Conservation (phyloP, 2,113 vertebrate genomes). For the Gadus macrocephalus region DNA sequence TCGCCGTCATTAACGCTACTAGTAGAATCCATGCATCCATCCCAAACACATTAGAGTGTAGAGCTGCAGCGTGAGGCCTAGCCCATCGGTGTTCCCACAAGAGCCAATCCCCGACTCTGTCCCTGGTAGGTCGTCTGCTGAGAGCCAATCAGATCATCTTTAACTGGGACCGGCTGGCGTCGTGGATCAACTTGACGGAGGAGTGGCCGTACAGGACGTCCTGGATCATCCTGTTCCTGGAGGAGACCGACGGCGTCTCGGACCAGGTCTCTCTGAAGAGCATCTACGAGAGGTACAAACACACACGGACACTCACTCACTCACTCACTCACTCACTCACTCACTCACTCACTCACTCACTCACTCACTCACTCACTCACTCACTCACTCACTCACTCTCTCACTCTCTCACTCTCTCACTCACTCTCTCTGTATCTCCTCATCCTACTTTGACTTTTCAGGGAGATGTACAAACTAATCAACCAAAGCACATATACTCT, state of each 20-base stretch:
- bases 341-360: not conserved
- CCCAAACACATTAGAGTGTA: too few species aligned
- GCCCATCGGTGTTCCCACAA: too few species aligned
- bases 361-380: slow-evolving; percentile 14
- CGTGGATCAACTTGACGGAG: slow-evolving; percentile 98
- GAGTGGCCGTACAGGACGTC: slow-evolving; percentile 98
- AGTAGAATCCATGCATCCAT: too few species aligned
- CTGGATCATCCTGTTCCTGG: slow-evolving; percentile 94
- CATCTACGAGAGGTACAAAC: slow-evolving; percentile 90
- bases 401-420: slow-evolving; percentile 24
- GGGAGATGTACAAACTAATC: too few species aligned
- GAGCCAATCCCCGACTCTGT: not conserved
- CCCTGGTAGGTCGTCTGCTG: slow-evolving; percentile 81
- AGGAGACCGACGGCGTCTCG: slow-evolving; percentile 87
- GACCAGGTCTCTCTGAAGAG: slow-evolving; percentile 87
- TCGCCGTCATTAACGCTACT: too few species aligned
- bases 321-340: too few species aligned
- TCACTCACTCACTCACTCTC: slow-evolving; percentile 26
- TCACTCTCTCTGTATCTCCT: not conserved
- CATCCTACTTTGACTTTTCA: too few species aligned
- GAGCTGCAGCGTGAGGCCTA: too few species aligned
- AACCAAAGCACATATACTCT: too few species aligned
- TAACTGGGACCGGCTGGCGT: slow-evolving; percentile 94
- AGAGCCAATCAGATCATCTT: slow-evolving; percentile 96
- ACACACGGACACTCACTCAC: slow-evolving; percentile 4